Evolutionary conservation across 2,888 invertebrate species (phyloP), one percentile per base, ranked within the genome.

Genomic region (Orthosia cruda): DNA sequence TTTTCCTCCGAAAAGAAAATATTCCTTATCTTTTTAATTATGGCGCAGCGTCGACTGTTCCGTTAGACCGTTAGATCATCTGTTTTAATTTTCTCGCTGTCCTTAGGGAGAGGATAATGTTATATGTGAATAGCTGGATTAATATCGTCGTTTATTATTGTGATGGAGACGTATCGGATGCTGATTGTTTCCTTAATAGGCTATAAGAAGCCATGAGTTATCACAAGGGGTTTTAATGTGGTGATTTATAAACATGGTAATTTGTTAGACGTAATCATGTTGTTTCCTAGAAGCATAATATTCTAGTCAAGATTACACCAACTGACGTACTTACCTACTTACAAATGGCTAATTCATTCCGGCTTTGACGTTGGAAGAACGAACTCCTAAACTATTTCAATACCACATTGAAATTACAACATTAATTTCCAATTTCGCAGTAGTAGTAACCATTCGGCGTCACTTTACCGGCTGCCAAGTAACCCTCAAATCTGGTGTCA

Each of bases 11-110:
- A 83, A 92, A 94, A 92, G 94, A 95, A 95, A 95, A 95, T 95
- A 95, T 95, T 95, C 94, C 96, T 96, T 96, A 96, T 96, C 96
- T 96, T 96, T 96, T 96, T 96, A 96, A 96, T 96, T 96, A 96
- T 95, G 93, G 93, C 92, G 89, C 88, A 87, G 94, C 83, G 82
- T 83, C 91, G 91, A 91, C 91, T 92, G 94, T 94, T 94, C 92
- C 93, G 94, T 91, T 91, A 92, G 94, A 95, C 92, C 93, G 94
- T 91, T 91, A 92, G 94, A 95, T 96, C 96, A 94, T 96, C 96
- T 94, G 95, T 96, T 96, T 96, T 96, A 96, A 96, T 96, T 96
- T 95, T 93, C 94, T 89, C 90, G 83, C 80, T 83, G 91, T 91
- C 88, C 91, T 90, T 81, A 63, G 94, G 95, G 95, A 93, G 85